Conservation (phyloP, 1,140 invertebrate genomes). For the Pseudomyrmex pallidus region DNA sequence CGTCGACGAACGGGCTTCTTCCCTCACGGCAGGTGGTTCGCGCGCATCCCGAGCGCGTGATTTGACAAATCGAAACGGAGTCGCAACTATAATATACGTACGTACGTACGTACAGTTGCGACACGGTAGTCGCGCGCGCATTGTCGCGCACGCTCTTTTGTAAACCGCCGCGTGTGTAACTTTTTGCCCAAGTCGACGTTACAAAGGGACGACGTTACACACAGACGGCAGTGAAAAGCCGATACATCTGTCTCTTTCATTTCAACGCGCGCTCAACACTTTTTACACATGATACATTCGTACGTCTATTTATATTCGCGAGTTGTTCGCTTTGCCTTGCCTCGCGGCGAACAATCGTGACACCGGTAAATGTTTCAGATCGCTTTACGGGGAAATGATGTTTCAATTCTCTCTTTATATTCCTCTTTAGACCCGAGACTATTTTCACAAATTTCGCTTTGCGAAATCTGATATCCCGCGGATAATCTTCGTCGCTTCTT, state of each 20-base stretch:
- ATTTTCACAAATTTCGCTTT: background rate
- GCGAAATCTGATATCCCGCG: background rate
- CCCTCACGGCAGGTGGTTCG: background rate
- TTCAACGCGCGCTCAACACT: background rate
- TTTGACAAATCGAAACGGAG: constrained; percentile 18
- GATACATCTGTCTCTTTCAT: constrained; percentile 48
- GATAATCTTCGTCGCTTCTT: too few species aligned
- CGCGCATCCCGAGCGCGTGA: constrained; percentile 27
- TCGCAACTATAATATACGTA: too few species aligned
- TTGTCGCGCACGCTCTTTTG: background rate
- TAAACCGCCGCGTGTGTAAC: too few species aligned
- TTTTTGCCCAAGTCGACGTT: constrained; percentile 1
- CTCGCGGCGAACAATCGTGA: background rate
- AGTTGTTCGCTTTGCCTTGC: background rate
- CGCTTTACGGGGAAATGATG: background rate
- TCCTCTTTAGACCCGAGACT: too few species aligned
- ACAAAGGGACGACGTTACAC: constrained; percentile 25
- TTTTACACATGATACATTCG: background rate
- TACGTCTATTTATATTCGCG: too few species aligned
- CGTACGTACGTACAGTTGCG: too few species aligned
- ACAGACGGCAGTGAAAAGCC: constrained; percentile 38
- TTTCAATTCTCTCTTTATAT: background rate
- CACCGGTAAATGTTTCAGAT: background rate
- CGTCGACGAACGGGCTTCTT: background rate
- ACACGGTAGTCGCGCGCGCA: background rate